Evolutionary conservation across 2,888 invertebrate species (phyloP), one percentile per base, ranked within the genome.

Genomic region (Platycnemis pennipes): DNA sequence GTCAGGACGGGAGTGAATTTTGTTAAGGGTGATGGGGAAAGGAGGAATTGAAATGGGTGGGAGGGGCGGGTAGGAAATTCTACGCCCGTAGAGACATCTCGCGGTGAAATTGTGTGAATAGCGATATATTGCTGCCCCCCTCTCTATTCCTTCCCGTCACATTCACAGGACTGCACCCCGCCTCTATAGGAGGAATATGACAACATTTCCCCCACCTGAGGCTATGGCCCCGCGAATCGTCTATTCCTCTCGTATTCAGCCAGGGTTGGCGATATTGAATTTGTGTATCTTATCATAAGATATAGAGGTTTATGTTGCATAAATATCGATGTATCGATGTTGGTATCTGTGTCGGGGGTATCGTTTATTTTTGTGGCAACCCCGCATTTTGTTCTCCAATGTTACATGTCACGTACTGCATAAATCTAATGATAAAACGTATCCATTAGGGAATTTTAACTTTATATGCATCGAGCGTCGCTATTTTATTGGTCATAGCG

Each of bases 31-130:
- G n/a, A 22, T 45, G 87, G 87, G 31, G 69, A 45, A 2, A 16
- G 37, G 13, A 3, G 77, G 45, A 0, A 19, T 5, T 11, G 2
- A 46, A n/a, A 13, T 86, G 11, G 77, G 87, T 44, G 22, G 42
- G 42, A 1, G 85, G 85, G 13, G 87, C 45, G 19, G 44, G 91
- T 69, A 63, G 91, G 91, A 91, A 91, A 91, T 56, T 91, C 69
- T 44, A 63, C 44, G 44, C 91, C 63, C 63, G 63, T 69, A 69
- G 63, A 63, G 91, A 42, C 91, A 63, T 91, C 91, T 91, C 91
- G 91, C 45, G 91, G 91, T 91, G 91, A 91, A 91, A 91, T 91
- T 91, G 91, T 44, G 91, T 56, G 63, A 63, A 63, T 63, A 56
- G 56, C 53, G 56, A 56, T 44, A 56, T 89, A 89, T 56, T 89